Evolutionary conservation across 1,140 invertebrate species (phyloP).

Genomic region (Capitella teleta): DNA sequence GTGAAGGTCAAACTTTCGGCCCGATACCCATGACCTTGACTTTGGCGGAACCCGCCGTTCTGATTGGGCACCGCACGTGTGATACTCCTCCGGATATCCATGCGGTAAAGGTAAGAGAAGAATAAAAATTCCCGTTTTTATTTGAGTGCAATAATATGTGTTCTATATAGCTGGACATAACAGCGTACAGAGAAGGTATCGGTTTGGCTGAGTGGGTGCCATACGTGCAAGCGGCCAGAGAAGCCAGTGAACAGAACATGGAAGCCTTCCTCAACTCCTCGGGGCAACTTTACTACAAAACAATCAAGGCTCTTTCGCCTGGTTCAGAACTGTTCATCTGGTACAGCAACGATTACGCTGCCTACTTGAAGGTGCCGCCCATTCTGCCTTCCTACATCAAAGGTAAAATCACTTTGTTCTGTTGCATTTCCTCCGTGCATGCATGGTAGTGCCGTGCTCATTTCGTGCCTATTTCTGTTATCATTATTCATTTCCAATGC

Average conservation of each 20-base stretch:
- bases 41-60: constrained; percentile 25
- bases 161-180: constrained; percentile 20
- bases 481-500: neutral
- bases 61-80: constrained; percentile 31
- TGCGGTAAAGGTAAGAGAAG: constrained; percentile 20
- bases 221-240: constrained; percentile 32
- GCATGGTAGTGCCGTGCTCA: too few relatives aligned
- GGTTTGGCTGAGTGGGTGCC: constrained; percentile 30
- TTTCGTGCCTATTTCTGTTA: too few relatives aligned
- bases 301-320: constrained; percentile 27
- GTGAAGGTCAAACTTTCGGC: constrained; percentile 34
- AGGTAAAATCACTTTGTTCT: constrained; percentile 1
- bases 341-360: constrained; percentile 41
- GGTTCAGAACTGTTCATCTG: constrained; percentile 40
- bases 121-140: neutral
- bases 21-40: constrained; percentile 28
- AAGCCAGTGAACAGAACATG: constrained; percentile 42
- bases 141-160: neutral
- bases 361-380: constrained; percentile 31
- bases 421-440: too few relatives aligned
- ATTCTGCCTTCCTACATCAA: constrained; percentile 17
- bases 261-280: constrained; percentile 36
- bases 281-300: constrained; percentile 39
- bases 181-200: constrained; percentile 14
- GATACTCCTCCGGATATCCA: constrained; percentile 23